phyloP scores from a whole-genome alignment of 2,888 invertebrate species.

The Phyllotreta striolata region DNA sequence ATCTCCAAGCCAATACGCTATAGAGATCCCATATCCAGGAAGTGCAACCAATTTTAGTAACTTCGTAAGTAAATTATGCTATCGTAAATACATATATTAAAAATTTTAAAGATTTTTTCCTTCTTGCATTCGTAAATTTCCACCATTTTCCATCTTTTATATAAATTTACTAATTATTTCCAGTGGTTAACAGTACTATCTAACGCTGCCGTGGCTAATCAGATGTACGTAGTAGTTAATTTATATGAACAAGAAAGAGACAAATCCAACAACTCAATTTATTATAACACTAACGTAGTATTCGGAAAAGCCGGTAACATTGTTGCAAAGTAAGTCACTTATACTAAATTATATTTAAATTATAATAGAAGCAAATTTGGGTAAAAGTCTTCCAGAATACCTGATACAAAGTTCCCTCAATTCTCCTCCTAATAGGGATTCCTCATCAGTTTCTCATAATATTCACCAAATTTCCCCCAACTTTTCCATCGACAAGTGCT shows the following conservation, averaged over 20 bases:
- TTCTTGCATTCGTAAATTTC: no score
- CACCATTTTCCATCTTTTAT: neutral
- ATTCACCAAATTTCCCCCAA: no score
- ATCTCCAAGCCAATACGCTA: constrained; percentile 40
- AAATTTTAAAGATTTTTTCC: no score
- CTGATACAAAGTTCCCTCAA: no score
- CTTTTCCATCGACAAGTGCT: no score
- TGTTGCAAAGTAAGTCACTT: constrained; percentile 39
- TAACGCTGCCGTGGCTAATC: constrained; percentile 41
- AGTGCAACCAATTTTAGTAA: constrained; percentile 22
- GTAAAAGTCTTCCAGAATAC: no score
- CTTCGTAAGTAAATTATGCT: constrained; percentile 35
- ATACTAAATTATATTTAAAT: neutral
- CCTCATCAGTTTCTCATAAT: no score
- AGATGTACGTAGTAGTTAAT: constrained; percentile 45
- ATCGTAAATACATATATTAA: constrained; percentile 3
- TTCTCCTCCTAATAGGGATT: no score
- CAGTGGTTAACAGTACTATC: constrained; percentile 41
- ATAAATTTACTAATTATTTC: neutral
- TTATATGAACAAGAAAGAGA: constrained; percentile 41
- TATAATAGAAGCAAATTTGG: no score
- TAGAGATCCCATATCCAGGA: constrained; percentile 39
- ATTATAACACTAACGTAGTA: constrained; percentile 47
- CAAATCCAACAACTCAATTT: constrained; percentile 40
- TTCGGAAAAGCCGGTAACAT: constrained; percentile 42